Evolutionary conservation across 2,113 vertebrate species (phyloP), one percentile per base, ranked within the genome.

Genomic region (Alectura lathami): DNA sequence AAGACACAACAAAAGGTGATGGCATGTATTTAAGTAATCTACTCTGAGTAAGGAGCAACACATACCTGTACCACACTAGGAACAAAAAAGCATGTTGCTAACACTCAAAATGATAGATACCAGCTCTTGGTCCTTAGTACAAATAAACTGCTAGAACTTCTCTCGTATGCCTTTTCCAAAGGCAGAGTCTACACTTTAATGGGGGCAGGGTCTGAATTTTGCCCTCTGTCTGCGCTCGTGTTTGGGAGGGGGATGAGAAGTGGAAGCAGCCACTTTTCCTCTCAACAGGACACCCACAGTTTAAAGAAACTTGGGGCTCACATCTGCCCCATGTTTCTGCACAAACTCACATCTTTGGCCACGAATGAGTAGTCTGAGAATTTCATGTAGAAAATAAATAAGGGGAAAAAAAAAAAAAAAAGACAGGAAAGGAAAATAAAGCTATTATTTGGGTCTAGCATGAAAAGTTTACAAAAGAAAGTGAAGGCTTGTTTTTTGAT

Each of bases 321-420:
- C 27, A 74, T 67, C 34, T 77, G 16, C 59, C 74, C 63, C 74
- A 27, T 0, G 11, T 70, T 94, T 93, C 88, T 88, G 43, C 64
- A 72, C 30, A 77, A 81, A 60, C 81, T 91, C 79, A 91, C 72
- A 94, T 64, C 40, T 93, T 81, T 85, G 40, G 56, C 48, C 56
- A 91, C 62, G 88, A 89, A 94, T 45, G 73, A 83, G 56, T 16
- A 81, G 60, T 29, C 72, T 90, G 18, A 88, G 62, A 83, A 91
- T 75, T 90, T 81, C 34, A 32, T 13, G 20, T 23, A 54, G 54
- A 91, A 73, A 92, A 73, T 21, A 93, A 87, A 60, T 29, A 64
- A n/a, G n/a, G n/a, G n/a, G 36, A 79, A 73, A 82, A 78, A 76
- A 90, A 77, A n/a, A n/a, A n/a, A n/a, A n/a, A n/a, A n/a, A n/a